Evolutionary conservation across 2,113 vertebrate genomes (phyloP).

Genomic region (Nesoenas mayeri): DNA sequence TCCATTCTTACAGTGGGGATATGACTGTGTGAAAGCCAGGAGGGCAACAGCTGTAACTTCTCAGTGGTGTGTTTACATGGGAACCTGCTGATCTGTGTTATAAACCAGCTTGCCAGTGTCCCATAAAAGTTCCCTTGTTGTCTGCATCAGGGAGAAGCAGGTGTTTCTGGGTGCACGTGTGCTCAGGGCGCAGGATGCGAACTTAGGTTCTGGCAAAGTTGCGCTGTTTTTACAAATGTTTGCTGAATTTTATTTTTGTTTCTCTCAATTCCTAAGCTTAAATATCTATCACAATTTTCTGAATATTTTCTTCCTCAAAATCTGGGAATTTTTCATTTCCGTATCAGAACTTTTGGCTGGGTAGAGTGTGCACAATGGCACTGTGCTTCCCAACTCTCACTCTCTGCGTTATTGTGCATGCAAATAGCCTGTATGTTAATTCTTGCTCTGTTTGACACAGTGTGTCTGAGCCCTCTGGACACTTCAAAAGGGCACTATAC

Average conservation of each 20-base stretch:
- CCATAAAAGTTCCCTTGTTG: background rate
- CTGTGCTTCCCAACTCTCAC: background rate
- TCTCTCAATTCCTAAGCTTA: background rate
- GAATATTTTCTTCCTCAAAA: background rate
- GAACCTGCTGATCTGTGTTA: conserved; percentile 5
- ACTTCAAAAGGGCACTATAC: background rate
- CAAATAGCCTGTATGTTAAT: background rate
- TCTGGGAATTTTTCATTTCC: background rate
- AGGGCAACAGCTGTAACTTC: conserved; percentile 44
- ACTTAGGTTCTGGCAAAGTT: background rate
- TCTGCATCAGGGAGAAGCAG: background rate
- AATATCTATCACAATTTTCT: background rate
- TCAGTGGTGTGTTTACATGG: conserved; percentile 9
- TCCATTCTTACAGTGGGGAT: background rate
- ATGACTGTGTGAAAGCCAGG: background rate
- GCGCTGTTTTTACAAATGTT: background rate
- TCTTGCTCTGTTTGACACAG: background rate
- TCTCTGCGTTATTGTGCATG: background rate
- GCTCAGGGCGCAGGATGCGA: no score
- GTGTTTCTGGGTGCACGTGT: background rate
- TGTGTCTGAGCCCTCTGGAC: background rate
- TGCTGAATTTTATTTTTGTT: background rate
- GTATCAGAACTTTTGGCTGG: background rate
- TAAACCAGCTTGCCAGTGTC: background rate
- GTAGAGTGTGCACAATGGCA: background rate